phyloP scores from a whole-genome alignment of 2,888 invertebrate genomes.

The Caenorhabditis afra region DNA sequence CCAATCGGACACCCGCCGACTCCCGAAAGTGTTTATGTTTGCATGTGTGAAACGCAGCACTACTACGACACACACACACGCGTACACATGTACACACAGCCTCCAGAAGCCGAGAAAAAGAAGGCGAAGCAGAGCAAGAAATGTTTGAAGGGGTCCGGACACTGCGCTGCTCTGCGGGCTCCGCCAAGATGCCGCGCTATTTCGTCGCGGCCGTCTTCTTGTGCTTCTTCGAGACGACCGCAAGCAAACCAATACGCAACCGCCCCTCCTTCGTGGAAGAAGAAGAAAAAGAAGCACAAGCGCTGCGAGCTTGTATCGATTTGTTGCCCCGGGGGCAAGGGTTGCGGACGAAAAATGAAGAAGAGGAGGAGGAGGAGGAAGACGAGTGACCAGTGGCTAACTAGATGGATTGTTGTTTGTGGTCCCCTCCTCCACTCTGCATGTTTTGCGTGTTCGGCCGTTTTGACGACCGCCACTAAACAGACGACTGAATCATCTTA shows the following conservation, averaged over 20 bases:
- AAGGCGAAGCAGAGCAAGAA: slow-evolving; percentile 48
- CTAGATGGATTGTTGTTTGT: slow-evolving; percentile 58
- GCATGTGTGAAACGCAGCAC: slow-evolving; percentile 43
- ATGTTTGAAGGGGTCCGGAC: slow-evolving; percentile 58
- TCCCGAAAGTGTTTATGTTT: slow-evolving; percentile 49
- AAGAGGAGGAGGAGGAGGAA: slow-evolving; percentile 19
- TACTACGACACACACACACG: slow-evolving; percentile 20
- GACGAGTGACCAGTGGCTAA: slow-evolving; percentile 51
- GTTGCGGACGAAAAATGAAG: slow-evolving; percentile 52
- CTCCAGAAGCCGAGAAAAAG: slow-evolving; percentile 33
- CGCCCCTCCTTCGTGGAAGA: slow-evolving; percentile 38
- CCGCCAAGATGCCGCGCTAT: slow-evolving; percentile 46
- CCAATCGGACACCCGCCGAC: background rate
- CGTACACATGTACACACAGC: slow-evolving; percentile 34
- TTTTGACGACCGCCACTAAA: slow-evolving; percentile 12
- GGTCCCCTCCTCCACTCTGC: slow-evolving; percentile 9
- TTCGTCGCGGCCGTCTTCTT: slow-evolving; percentile 25
- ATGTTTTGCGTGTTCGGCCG: slow-evolving; percentile 42
- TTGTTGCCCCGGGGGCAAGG: slow-evolving; percentile 36
- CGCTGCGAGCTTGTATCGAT: slow-evolving; percentile 33
- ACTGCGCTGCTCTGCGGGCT: slow-evolving; percentile 35
- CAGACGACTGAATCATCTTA: no score
- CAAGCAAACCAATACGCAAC: slow-evolving; percentile 50
- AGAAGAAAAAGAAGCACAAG: slow-evolving; percentile 16
- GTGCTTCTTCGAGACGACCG: slow-evolving; percentile 14